Conservation (phyloP, 1,140 invertebrate species). For the Lamellibrachia luymesi region DNA sequence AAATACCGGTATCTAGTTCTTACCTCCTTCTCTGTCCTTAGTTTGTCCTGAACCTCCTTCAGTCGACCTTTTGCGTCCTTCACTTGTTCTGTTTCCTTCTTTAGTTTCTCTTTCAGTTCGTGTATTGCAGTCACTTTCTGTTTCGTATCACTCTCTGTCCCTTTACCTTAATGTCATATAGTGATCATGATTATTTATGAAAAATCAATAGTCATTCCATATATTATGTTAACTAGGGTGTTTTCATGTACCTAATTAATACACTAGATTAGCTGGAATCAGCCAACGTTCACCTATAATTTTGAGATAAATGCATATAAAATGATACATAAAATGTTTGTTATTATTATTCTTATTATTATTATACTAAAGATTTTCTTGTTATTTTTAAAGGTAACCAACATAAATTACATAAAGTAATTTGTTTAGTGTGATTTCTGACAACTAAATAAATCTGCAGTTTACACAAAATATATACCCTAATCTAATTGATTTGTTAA, state of each 20-base stretch:
- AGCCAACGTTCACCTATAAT: background rate
- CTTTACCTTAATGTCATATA: conserved; percentile 37
- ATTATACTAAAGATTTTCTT: background rate
- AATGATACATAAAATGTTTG: background rate
- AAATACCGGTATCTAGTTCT: background rate
- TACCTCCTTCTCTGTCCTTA: conserved; percentile 42
- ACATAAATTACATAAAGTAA: background rate
- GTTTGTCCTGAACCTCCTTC: conserved; percentile 42
- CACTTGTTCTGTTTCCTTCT: conserved; percentile 43
- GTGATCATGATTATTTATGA: background rate
- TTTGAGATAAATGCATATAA: background rate
- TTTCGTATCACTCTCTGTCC: conserved; percentile 47
- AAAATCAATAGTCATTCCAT: background rate
- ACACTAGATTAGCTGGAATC: background rate
- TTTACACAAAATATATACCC: too few relatives aligned
- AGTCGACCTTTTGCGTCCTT: conserved; percentile 43
- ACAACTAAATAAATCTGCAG: background rate
- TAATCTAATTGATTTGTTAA: too few relatives aligned
- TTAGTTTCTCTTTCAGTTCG: conserved; percentile 47
- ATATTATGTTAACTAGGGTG: background rate
- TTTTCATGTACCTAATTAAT: background rate
- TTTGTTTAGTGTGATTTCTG: background rate
- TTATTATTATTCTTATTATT: too few relatives aligned
- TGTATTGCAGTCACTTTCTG: conserved; percentile 44
- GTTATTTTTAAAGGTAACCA: background rate